These are phyloP conservation scores for Machimus rusticus DNA, from an alignment of 2,888 invertebrate genomes.

Conservation along the genomic window DNA sequence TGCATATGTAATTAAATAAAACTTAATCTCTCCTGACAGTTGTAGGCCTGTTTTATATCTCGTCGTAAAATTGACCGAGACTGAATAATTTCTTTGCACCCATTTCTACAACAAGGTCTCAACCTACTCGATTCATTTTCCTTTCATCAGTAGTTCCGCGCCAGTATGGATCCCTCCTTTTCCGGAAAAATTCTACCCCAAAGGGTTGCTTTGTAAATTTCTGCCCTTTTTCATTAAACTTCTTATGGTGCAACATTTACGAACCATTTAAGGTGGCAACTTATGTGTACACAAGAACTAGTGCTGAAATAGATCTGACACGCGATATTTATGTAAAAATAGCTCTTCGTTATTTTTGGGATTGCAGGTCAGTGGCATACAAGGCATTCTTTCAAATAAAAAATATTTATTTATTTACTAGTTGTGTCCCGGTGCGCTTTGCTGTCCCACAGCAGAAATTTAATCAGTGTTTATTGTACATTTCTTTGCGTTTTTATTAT, in stretches of 20 bases:
- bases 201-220: slow-evolving; percentile 1
- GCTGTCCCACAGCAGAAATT: no score
- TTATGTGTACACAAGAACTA: background rate
- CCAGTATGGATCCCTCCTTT: background rate
- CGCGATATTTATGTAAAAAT: background rate
- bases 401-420: no score
- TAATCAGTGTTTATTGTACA: no score
- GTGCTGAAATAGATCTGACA: background rate
- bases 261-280: background rate
- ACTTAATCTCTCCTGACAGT: background rate
- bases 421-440: no score
- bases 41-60: background rate
- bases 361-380: background rate
- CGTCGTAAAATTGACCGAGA: background rate
- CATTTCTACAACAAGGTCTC: background rate
- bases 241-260: background rate
- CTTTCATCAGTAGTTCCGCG: background rate
- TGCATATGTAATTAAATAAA: background rate
- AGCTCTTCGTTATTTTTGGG: background rate
- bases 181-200: background rate
- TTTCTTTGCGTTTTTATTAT: no score
- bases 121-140: background rate
- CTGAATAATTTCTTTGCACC: background rate
- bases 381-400: background rate
- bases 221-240: background rate